Base-by-base conservation (phyloP, 2,888 invertebrate species). In the Drosophila koepferae region DNA sequence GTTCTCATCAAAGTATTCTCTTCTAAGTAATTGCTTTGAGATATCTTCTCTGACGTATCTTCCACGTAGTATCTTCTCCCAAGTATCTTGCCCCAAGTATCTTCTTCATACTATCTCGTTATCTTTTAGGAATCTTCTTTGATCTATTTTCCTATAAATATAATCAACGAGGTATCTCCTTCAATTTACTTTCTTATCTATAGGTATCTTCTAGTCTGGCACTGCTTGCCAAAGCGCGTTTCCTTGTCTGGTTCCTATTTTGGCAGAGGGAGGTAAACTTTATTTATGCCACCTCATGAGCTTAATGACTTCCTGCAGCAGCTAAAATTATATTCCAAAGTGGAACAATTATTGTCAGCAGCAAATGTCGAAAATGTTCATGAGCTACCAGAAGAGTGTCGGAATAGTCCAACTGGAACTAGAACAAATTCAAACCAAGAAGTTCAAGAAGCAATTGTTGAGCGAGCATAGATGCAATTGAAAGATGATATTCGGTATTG, bases 281-380 rank as follows among this genome's bases (percentile, higher is more conserved):
- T 86, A 88, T 86, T 86, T 86, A 88, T 86, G 81, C 89, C 81
- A 65, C 74, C 70, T 69, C 67, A 71, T 72, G 74, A 86, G 90
- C 86, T 90, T 86, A 90, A 86, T 90, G 87, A 86, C 90, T 86
- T 86, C 86, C 86, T 90, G 86, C 77, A 86, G 72, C 68, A 72
- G 58, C 73, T 63, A 46, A 23, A 60, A 60, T 68, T 66, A 28
- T 53, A 59, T 66, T 59, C 77, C 14, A 66, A 79, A 81, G 54
- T 77, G 28, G 77, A 63, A 72, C 78, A 78, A 78, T 78, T 72
- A 60, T 81, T 81, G 81, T 68, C 62, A 63, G 77, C 77, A 58
- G 28, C 67, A 80, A 63, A 38, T 49, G 73, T 34, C 38, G 40
- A 40, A 16, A 38, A 55, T 56, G 28, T 9, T 28, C 55, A 41